These are phyloP conservation scores for Aphyosemion australe DNA, from an alignment of 2,113 vertebrate genomes.

Conservation along the genomic window DNA sequence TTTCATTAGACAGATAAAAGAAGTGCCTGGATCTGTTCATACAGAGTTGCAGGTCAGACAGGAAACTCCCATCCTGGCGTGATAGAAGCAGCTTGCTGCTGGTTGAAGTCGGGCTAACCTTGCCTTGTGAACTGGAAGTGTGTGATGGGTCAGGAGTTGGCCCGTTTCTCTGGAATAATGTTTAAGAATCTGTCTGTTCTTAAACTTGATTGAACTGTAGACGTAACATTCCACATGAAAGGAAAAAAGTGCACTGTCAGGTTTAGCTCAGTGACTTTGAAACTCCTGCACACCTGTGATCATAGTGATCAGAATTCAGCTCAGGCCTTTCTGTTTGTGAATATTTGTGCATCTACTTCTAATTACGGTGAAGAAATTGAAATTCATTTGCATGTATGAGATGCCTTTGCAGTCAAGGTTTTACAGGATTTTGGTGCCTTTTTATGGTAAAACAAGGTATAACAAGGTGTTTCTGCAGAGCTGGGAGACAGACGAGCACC, in stretches of 20 bases:
- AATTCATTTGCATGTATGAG: neutral
- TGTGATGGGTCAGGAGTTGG: slow-evolving; percentile 35
- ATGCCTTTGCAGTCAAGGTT: neutral
- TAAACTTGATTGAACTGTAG: no score
- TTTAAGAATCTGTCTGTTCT: no score
- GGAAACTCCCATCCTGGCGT: slow-evolving; percentile 44
- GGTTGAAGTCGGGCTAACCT: slow-evolving; percentile 63
- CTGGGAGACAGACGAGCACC: slow-evolving; percentile 20
- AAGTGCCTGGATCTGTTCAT: neutral
- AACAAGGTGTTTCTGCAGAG: slow-evolving; percentile 7
- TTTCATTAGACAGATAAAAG: slow-evolving; percentile 18
- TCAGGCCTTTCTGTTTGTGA: neutral
- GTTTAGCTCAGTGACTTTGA: neutral
- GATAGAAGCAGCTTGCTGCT: slow-evolving; percentile 64
- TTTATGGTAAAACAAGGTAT: slow-evolving; percentile 10
- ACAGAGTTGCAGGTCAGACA: slow-evolving; percentile 28
- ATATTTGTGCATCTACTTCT: slow-evolving; percentile 5
- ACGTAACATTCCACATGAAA: no score
- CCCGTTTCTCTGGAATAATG: slow-evolving; percentile 1
- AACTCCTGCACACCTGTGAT: slow-evolving; percentile 1
- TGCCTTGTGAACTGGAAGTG: slow-evolving; percentile 43
- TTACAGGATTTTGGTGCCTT: slow-evolving; percentile 1
- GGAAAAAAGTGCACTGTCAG: no score
- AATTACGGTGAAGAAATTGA: slow-evolving; percentile 12
- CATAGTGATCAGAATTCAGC: slow-evolving; percentile 17